Evolutionary conservation across 2,888 invertebrate species (phyloP).

Genomic region (Calliphora vomitoria): DNA sequence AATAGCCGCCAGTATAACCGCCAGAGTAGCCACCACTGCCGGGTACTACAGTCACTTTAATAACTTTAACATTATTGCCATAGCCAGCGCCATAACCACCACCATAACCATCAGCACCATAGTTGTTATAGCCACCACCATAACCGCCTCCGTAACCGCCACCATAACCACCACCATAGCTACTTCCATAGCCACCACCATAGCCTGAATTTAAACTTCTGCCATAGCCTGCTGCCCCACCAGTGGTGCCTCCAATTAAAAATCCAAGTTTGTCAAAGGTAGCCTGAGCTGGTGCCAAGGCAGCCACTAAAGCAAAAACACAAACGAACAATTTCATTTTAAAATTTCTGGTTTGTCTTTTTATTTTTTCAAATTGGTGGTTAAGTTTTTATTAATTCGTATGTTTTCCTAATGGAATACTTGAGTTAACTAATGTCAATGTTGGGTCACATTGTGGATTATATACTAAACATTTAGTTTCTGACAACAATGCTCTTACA

Average conservation of each 20-base stretch:
- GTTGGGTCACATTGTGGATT: constrained; percentile 59
- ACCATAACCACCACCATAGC: constrained; percentile 70
- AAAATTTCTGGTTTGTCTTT: not conserved
- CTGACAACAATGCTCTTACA: constrained; percentile 52
- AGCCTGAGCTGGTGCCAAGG: constrained; percentile 75
- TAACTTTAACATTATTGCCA: constrained; percentile 78
- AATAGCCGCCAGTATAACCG: constrained; percentile 53
- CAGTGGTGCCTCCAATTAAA: constrained; percentile 73
- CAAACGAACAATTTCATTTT: constrained; percentile 76
- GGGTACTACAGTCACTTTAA: constrained; percentile 80
- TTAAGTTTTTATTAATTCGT: not conserved
- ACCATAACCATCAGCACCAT: constrained; percentile 53
- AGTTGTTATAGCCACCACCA: constrained; percentile 59
- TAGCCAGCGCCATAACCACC: constrained; percentile 69
- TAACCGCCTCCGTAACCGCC: constrained; percentile 47
- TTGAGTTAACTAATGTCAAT: constrained; percentile 74
- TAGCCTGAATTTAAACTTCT: constrained; percentile 56
- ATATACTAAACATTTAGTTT: constrained; percentile 55
- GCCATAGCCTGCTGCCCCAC: constrained; percentile 52
- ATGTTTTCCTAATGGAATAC: constrained; percentile 65
- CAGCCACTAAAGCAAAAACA: constrained; percentile 59
- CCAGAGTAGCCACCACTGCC: constrained; percentile 52
- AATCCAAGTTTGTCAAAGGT: constrained; percentile 79
- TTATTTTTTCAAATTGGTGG: not conserved
- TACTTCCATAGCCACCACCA: constrained; percentile 44